Conservation (phyloP, 1,140 invertebrate species). For the Meloidogyne hapla region DNA sequence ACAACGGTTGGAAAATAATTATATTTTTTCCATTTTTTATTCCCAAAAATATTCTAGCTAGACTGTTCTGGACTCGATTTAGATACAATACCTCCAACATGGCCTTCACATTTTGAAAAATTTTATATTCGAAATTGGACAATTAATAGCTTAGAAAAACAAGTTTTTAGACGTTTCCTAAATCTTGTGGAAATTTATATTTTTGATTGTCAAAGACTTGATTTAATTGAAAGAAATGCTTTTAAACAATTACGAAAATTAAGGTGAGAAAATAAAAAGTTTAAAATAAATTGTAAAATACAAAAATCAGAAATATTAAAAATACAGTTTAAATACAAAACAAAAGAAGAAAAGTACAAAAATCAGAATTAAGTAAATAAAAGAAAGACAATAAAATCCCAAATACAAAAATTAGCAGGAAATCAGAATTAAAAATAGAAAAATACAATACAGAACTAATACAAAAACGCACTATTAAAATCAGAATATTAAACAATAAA, state of each 20-base stretch:
- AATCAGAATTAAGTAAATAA: neutral
- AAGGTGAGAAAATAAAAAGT: constrained; percentile 24
- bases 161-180: constrained; percentile 46
- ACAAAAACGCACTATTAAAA: no score
- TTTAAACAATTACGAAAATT: constrained; percentile 49
- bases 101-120: constrained; percentile 38
- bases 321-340: neutral
- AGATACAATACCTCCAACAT: constrained; percentile 28
- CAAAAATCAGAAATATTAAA: no score
- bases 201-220: constrained; percentile 41
- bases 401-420: neutral
- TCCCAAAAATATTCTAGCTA: constrained; percentile 21
- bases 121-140: constrained; percentile 35
- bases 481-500: neutral
- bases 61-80: constrained; percentile 37
- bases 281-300: no score
- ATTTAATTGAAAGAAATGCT: constrained; percentile 50
- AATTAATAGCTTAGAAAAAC: constrained; percentile 45
- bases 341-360: no score
- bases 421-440: no score
- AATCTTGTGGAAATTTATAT: constrained; percentile 37
- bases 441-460: no score
- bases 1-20: neutral
- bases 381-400: neutral
- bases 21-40: neutral